Conservation (phyloP, 35 echinoderm and acorn worm species). For the Acanthaster planci region DNA sequence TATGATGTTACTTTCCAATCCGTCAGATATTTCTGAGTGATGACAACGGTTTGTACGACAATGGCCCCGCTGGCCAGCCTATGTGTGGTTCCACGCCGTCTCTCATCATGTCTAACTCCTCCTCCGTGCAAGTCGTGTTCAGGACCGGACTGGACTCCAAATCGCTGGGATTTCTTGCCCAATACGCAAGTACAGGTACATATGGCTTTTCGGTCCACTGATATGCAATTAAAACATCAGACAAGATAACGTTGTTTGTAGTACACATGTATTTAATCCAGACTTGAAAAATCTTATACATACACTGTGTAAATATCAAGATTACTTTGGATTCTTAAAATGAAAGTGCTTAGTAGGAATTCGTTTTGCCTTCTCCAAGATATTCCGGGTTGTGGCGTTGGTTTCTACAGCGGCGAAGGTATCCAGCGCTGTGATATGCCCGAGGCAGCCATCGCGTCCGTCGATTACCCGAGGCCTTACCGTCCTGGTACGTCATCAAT, state of each 20-base stretch:
- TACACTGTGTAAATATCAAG: neutral
- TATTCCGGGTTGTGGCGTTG: slow-evolving; percentile 79
- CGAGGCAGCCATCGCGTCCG: slow-evolving; percentile 70
- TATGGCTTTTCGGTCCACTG: too few species aligned
- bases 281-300: neutral
- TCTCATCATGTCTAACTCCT: slow-evolving; percentile 58
- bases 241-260: too few species aligned
- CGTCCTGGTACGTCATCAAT: slow-evolving; percentile 35
- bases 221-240: too few species aligned
- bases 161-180: slow-evolving; percentile 65
- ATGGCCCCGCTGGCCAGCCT: slow-evolving; percentile 16
- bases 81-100: slow-evolving; percentile 64
- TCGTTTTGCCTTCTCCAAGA: slow-evolving; percentile 28
- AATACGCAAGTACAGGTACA: slow-evolving; percentile 71
- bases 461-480: slow-evolving; percentile 73
- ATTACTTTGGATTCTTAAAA: neutral
- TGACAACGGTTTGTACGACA: slow-evolving; percentile 17
- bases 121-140: slow-evolving; percentile 58
- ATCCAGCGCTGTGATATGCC: slow-evolving; percentile 38
- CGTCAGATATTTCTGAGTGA: neutral
- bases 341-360: neutral
- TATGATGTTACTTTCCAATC: too few species aligned
- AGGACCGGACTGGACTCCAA: slow-evolving; percentile 69
- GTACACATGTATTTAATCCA: neutral
- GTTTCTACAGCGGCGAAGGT: slow-evolving; percentile 45